A percentile compares a stretch with the other conserved stretches of the same genome.
phyloP scores from a whole-genome alignment of 2,888 invertebrate genomes.

The Phortica magna region DNA sequence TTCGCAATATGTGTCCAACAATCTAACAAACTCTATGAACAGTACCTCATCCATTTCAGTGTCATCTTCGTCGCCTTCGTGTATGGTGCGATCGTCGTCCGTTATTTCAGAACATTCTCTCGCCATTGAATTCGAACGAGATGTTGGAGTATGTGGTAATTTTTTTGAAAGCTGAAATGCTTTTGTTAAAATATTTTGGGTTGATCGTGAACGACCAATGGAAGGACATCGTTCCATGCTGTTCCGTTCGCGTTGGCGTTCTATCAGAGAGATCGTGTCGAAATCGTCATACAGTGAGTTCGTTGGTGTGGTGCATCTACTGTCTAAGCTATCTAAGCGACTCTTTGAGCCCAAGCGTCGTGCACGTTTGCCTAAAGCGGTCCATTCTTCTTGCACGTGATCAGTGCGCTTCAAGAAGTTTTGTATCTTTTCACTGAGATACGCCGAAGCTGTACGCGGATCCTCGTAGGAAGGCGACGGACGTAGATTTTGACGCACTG shows the following conservation, averaged over 20 bases:
- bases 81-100: slow-evolving; percentile 83
- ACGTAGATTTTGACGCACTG: slow-evolving; percentile 83
- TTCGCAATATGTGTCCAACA: too few relatives aligned
- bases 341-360: slow-evolving; percentile 77
- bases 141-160: slow-evolving; percentile 77
- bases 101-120: slow-evolving; percentile 75
- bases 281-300: slow-evolving; percentile 68
- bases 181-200: slow-evolving; percentile 90
- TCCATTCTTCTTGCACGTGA: slow-evolving; percentile 94
- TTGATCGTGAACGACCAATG: slow-evolving; percentile 84
- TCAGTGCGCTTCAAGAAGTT: slow-evolving; percentile 90
- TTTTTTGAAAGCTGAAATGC: slow-evolving; percentile 85
- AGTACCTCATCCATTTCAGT: slow-evolving; percentile 74
- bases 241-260: slow-evolving; percentile 75
- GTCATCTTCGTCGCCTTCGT: slow-evolving; percentile 86
- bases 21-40: slow-evolving; percentile 1
- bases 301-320: slow-evolving; percentile 68
- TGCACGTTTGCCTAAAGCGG: slow-evolving; percentile 81
- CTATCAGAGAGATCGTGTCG: slow-evolving; percentile 77
- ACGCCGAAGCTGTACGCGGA: slow-evolving; percentile 87
- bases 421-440: slow-evolving; percentile 86
- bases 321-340: slow-evolving; percentile 44
- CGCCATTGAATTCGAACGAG: slow-evolving; percentile 72
- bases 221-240: slow-evolving; percentile 75
- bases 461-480: slow-evolving; percentile 88